Evolutionary conservation across 2,113 vertebrate species (phyloP).

Genomic region (Ornithorhynchus anatinus): DNA sequence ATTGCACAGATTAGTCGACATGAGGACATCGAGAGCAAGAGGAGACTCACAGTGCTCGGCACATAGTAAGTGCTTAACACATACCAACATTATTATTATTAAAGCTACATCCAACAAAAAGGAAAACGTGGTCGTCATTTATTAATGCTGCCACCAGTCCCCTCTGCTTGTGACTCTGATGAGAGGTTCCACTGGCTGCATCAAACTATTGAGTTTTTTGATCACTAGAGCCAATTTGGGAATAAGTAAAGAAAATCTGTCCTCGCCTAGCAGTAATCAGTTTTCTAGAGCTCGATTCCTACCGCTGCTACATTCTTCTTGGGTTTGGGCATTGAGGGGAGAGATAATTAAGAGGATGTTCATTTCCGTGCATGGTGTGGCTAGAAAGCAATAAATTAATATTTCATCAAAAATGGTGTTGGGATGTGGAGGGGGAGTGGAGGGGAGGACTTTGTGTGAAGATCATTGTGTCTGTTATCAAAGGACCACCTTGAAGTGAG

Average conservation of each 20-base stretch:
- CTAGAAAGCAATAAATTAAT: conserved; percentile 40
- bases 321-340: conserved; percentile 30
- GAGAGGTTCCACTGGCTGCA: conserved; percentile 1
- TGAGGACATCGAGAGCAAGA: not conserved
- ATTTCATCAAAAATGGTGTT: not conserved
- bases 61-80: too few species aligned
- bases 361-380: conserved; percentile 5
- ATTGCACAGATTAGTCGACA: not conserved
- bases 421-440: not conserved
- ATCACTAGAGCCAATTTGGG: conserved; percentile 15
- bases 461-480: not conserved
- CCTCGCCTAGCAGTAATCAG: conserved; percentile 22
- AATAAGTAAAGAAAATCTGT: conserved; percentile 45
- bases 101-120: not conserved
- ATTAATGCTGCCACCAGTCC: conserved; percentile 5
- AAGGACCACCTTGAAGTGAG: not conserved
- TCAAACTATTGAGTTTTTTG: conserved; percentile 6
- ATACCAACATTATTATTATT: too few species aligned
- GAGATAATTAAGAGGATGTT: conserved; percentile 49
- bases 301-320: conserved; percentile 27
- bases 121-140: not conserved
- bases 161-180: not conserved
- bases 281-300: conserved; percentile 29
- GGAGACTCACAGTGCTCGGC: not conserved
- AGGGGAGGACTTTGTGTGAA: not conserved